phyloP scores from a whole-genome alignment of 2,797 vertebrate genomes.

The Nyctalus aviator region DNA sequence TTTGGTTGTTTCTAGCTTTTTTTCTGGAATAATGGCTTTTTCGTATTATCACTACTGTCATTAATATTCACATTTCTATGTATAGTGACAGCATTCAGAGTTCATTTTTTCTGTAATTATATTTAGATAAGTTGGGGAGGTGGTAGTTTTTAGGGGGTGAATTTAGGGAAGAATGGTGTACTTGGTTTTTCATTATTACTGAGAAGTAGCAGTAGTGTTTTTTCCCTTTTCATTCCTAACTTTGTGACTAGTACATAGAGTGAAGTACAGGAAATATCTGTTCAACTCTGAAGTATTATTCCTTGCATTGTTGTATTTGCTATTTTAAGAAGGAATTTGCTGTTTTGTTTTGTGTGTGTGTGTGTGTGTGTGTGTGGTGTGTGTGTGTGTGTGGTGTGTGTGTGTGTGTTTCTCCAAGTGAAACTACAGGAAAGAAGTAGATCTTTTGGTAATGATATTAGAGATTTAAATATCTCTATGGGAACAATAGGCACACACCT shows the following conservation, averaged over 20 bases:
- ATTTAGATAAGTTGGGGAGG: not conserved
- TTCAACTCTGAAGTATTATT: conserved; percentile 63
- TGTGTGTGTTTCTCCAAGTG: not conserved
- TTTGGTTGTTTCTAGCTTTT: conserved; percentile 50
- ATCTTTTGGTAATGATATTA: conserved; percentile 60
- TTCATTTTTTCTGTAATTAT: not conserved
- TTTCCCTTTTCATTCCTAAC: conserved; percentile 57
- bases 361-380: too few relatives aligned
- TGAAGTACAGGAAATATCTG: conserved; percentile 71
- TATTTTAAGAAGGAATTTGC: conserved; percentile 75
- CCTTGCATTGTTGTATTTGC: conserved; percentile 71
- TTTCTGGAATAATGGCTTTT: conserved; percentile 43
- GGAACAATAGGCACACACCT: not conserved
- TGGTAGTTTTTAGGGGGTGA: not conserved
- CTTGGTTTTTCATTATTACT: conserved; percentile 36
- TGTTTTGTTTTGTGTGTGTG: not conserved
- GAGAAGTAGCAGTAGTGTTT: not conserved
- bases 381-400: not conserved
- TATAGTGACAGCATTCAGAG: not conserved
- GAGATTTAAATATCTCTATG: conserved; percentile 58
- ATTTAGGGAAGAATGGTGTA: not conserved
- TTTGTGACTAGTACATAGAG: conserved; percentile 63
- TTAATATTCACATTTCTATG: not conserved
- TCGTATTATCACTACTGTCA: not conserved
- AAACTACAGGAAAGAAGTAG: conserved; percentile 66